A percentile compares a stretch with the other conserved stretches of the same genome.
Conservation (phyloP, 2,113 vertebrate species). For the Prinia subflava region DNA sequence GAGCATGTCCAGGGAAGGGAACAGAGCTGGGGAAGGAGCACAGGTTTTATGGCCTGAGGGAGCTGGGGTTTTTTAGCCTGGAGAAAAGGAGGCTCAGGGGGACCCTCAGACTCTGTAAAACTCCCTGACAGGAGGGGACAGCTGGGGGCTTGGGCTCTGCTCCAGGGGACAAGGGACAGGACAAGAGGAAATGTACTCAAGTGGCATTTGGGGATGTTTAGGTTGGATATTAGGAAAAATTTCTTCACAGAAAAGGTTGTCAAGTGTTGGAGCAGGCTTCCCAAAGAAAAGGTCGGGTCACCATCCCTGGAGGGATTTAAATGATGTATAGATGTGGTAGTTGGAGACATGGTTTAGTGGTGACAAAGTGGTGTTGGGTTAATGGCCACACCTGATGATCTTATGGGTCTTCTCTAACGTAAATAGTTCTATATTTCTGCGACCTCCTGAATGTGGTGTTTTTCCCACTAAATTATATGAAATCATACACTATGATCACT, state of each 20-base stretch:
- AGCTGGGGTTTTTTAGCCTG: not conserved
- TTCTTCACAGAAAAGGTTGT: not conserved
- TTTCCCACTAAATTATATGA: not conserved
- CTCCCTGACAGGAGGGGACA: not conserved
- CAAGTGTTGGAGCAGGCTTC: not conserved
- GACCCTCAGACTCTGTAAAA: not conserved
- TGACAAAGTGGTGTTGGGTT: not conserved
- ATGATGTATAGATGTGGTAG: not conserved
- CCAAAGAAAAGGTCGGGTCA: not conserved
- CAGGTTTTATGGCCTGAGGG: not conserved
- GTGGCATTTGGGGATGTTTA: not conserved
- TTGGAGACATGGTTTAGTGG: not conserved
- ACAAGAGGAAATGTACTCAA: not conserved
- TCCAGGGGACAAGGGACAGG: not conserved
- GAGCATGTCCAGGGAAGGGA: not conserved
- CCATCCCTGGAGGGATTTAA: not conserved
- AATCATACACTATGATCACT: not conserved
- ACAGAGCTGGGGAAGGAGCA: not conserved
- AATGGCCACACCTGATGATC: not conserved
- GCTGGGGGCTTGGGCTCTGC: fast-evolving
- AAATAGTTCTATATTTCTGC: not conserved
- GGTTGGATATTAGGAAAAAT: not conserved
- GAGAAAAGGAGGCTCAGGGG: not conserved
- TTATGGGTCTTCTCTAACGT: not conserved
- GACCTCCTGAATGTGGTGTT: not conserved